These are phyloP conservation scores for Sebastolobus altivelis DNA, from an alignment of 2,797 vertebrate genomes.

Conservation along the genomic window DNA sequence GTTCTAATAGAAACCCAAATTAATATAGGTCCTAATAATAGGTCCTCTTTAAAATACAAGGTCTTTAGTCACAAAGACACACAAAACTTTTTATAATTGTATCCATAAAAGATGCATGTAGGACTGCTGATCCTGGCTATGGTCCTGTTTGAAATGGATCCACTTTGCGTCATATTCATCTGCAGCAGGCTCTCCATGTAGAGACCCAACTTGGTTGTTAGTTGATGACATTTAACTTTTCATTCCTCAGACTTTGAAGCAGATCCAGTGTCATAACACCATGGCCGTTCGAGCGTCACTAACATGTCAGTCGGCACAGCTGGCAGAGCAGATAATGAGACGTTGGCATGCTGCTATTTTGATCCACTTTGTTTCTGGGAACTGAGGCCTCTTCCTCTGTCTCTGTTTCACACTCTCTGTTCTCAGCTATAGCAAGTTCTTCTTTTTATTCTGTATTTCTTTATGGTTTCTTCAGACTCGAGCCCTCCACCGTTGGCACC, in stretches of 20 bases:
- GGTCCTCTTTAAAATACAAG: too few species aligned
- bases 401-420: neutral
- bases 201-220: neutral
- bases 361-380: slow-evolving; percentile 67
- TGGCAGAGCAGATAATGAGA: slow-evolving; percentile 63
- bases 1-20: too few species aligned
- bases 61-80: too few species aligned
- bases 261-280: slow-evolving; percentile 61
- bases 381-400: slow-evolving; percentile 4
- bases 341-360: slow-evolving; percentile 65
- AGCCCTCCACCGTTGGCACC: slow-evolving; percentile 89
- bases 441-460: neutral
- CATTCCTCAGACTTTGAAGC: slow-evolving; percentile 40
- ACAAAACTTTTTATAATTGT: too few species aligned
- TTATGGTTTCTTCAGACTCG: slow-evolving; percentile 79
- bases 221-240: slow-evolving; percentile 60
- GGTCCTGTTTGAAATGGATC: neutral
- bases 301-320: slow-evolving; percentile 55
- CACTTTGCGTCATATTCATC: neutral
- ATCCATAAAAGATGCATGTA: neutral
- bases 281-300: slow-evolving; percentile 43
- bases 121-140: neutral
- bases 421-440: neutral
- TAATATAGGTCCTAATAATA: too few species aligned
- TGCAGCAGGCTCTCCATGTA: neutral